Conservation (phyloP, 2,113 vertebrate genomes). For the Meles meles region DNA sequence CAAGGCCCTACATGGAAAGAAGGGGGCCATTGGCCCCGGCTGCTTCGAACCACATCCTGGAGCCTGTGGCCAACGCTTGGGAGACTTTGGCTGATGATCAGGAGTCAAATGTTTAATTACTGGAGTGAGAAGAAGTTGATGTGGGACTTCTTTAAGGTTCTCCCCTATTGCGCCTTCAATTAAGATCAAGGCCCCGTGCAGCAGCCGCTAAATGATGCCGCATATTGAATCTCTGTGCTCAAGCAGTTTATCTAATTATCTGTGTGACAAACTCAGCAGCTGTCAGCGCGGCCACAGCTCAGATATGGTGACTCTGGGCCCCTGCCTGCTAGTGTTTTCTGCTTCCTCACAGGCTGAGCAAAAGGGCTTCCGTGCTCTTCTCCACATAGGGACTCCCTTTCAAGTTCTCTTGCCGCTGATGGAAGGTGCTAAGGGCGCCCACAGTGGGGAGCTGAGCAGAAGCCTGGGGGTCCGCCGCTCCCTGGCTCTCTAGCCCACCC, state of each 20-base stretch:
- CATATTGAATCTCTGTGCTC: slow-evolving; percentile 16
- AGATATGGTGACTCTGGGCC: not conserved
- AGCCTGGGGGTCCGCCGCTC: not conserved
- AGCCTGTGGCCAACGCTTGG: fast-evolving
- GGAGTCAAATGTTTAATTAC: slow-evolving; percentile 53
- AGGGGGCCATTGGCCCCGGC: not conserved
- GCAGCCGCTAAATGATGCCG: not conserved
- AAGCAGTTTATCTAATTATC: slow-evolving; percentile 72
- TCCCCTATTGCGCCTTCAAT: slow-evolving; percentile 51
- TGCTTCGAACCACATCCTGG: not conserved
- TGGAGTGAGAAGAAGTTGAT: slow-evolving; percentile 54
- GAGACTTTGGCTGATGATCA: not conserved
- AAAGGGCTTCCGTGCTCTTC: not conserved
- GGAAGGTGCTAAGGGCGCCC: not conserved
- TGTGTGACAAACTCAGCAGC: slow-evolving; percentile 51
- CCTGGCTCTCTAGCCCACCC: fast-evolving
- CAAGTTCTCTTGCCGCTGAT: not conserved
- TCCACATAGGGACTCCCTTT: fast-evolving
- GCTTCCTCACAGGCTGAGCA: not conserved
- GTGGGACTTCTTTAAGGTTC: slow-evolving; percentile 43
- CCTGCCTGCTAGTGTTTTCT: not conserved
- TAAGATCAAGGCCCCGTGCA: not conserved
- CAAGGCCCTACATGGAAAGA: not conserved
- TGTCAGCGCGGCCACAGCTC: slow-evolving; percentile 46
- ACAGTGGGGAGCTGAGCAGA: not conserved